Base-by-base conservation (phyloP, 2,113 vertebrate genomes). In the Onychorhynchus coronatus region DNA sequence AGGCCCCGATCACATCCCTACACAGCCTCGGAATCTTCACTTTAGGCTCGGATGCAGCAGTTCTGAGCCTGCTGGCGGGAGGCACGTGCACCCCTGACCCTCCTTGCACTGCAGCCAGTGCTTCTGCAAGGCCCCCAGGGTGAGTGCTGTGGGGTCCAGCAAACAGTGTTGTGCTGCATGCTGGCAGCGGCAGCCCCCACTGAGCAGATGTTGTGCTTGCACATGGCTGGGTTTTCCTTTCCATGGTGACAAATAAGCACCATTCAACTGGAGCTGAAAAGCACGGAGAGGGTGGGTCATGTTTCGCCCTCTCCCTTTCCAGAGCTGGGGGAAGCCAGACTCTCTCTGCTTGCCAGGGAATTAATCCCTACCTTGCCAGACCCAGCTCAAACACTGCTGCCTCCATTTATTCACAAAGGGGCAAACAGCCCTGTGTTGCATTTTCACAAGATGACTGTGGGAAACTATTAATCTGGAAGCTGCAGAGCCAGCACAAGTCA, bases 221-320 rank as follows among this genome's bases (percentile, higher is more conserved):
- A 96, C 85, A 66, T 80, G 87, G 88, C 86, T 95, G 92, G 42
- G 74, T 89, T 97, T 96, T 95, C 93, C 74, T 72, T 93, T 96
- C 85, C 1, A 8, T 25, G 11, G 81, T 65, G 83, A 95, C 44
- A 76, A 93, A 94, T 62, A 93, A 97, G 93, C 85, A 66, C 72
- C 78, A 78, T 82, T 94, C 68, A 88, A 77, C 75, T 55, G 73
- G 89, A 97, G 84, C 92, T 91, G 55, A 65, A 80, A 37, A 76
- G 78, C 41, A 13, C 0, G 0, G 37, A 67, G 42, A 79, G 37
- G 44, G 63, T 14, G 37, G 79, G 31, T 73, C 56, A 33, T 33
- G 70, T 35, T 63, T 74, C 5, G 4, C 47, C 42, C 39, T 73
- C 81, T 85, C 56, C 58, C 76, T 52, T 59, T 76, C 58, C 81